These are phyloP conservation scores for Drosophila mojavensis DNA, from an alignment of 1,140 invertebrate genomes.

Conservation along the genomic window DNA sequence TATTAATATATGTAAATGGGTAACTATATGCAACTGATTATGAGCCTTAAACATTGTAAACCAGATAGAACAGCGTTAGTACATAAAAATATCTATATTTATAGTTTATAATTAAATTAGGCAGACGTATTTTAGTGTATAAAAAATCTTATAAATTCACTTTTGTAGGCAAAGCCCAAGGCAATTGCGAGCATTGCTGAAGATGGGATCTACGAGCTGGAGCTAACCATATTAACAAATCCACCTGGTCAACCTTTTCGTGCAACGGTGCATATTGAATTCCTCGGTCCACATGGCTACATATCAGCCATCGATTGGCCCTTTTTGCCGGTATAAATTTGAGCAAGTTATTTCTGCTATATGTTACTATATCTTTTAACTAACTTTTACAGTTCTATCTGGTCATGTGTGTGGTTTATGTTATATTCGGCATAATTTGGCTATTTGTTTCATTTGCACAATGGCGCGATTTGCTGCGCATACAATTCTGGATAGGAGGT, in stretches of 20 bases:
- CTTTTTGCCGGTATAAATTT: slow-evolving; percentile 86
- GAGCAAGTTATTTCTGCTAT: not conserved
- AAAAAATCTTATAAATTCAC: no score
- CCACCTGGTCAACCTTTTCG: slow-evolving; percentile 75
- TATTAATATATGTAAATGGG: no score
- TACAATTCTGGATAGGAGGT: slow-evolving; percentile 97
- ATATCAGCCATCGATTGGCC: slow-evolving; percentile 91
- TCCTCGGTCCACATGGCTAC: slow-evolving; percentile 88
- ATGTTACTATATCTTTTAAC: not conserved
- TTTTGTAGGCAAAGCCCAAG: slow-evolving; percentile 68
- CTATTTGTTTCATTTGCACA: slow-evolving; percentile 92
- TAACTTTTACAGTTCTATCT: slow-evolving; percentile 90
- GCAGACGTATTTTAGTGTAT: no score
- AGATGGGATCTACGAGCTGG: slow-evolving; percentile 86
- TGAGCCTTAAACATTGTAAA: no score
- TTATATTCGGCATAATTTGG: slow-evolving; percentile 93
- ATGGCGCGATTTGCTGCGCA: slow-evolving; percentile 95
- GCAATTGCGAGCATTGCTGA: slow-evolving; percentile 83
- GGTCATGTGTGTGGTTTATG: slow-evolving; percentile 95
- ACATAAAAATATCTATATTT: no score
- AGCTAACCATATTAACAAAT: slow-evolving; percentile 73
- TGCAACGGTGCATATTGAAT: slow-evolving; percentile 87
- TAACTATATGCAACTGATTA: no score
- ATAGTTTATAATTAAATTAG: no score
- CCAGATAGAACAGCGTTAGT: no score